Base-by-base conservation (phyloP, 2,888 invertebrate species). In the Prenolepis imparis region DNA sequence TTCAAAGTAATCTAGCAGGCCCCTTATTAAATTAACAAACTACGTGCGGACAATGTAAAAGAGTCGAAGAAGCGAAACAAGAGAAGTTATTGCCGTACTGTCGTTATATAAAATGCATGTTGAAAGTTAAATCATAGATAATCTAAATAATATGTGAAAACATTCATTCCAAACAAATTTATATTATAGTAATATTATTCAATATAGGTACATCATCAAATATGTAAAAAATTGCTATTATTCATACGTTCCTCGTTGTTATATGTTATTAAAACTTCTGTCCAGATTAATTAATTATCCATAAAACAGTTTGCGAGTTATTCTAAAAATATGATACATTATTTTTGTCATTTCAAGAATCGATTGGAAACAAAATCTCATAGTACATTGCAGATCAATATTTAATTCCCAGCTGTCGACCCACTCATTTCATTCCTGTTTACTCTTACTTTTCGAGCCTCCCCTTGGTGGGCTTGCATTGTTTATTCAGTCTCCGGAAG, bases 401-500 rank as follows among this genome's bases (percentile, higher is more conserved):
- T 68, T 59, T 36, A 70, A 80, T 59, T 80, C 59, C 52, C 81
- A 64, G 15, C 48, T 63, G 63, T 15, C n/a, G 28, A 24, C 36
- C 41, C 44, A 44, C 63, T 73, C 83, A 68, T 78, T 41, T 63
- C 70, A 64, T 44, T 68, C 57, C 64, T 77, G 75, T 82, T 84
- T 84, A 75, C 82, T 75, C 18, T 39, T 74, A 32, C n/a, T 32
- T 55, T 64, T 68, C 52, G 52, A 18, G 24, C 28, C 52, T 64
- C 70, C 44, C 75, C 75, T 75, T 70, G 39, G 39, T 32, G 61
- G 63, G 73, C 72, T 61, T 80, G 81, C 82, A 82, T 88, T 88
- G 73, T 89, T 89, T 86, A 89, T 87, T 89, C 84, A 77, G 84
- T 84, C 84, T 88, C 89, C 88, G 89, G 86, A 82, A 82, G 81